phyloP scores from a whole-genome alignment of 2,888 invertebrate species.

The Balanococcus diminutus region DNA sequence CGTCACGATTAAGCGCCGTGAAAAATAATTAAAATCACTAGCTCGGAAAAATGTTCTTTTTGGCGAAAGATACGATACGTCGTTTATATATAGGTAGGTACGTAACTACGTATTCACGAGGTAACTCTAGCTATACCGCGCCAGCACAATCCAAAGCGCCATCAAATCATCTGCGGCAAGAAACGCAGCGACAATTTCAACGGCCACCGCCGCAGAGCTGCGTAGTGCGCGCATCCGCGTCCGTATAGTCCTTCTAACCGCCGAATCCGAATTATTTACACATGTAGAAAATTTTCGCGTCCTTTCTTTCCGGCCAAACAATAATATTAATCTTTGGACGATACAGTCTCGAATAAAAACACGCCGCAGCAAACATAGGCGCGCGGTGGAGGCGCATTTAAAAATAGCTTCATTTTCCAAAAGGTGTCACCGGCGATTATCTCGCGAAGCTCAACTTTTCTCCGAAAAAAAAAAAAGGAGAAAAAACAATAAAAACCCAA shows the following conservation, averaged over 20 bases:
- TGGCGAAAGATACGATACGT: slow-evolving; percentile 46
- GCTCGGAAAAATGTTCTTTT: slow-evolving; percentile 54
- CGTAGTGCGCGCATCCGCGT: neutral
- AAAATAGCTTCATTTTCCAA: slow-evolving; percentile 2
- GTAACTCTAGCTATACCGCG: neutral
- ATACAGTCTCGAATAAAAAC: slow-evolving; percentile 19
- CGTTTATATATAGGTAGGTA: neutral
- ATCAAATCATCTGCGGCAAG: slow-evolving; percentile 31
- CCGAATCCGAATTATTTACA: slow-evolving; percentile 24
- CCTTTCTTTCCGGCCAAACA: neutral
- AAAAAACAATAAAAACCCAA: neutral
- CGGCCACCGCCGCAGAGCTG: neutral
- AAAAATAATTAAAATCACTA: slow-evolving; percentile 55
- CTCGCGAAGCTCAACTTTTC: slow-evolving; percentile 35
- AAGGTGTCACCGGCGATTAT: slow-evolving; percentile 36
- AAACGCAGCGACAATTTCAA: slow-evolving; percentile 10
- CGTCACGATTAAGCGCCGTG: slow-evolving; percentile 48
- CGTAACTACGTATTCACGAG: neutral
- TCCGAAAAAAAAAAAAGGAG: neutral
- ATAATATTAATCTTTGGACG: slow-evolving; percentile 38
- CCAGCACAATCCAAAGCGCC: neutral
- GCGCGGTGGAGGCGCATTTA: neutral
- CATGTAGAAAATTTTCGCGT: slow-evolving; percentile 34
- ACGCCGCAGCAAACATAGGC: neutral
- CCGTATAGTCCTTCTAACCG: neutral